Base-by-base conservation (phyloP, 2,888 invertebrate genomes). In the Plagodis pulveraria region DNA sequence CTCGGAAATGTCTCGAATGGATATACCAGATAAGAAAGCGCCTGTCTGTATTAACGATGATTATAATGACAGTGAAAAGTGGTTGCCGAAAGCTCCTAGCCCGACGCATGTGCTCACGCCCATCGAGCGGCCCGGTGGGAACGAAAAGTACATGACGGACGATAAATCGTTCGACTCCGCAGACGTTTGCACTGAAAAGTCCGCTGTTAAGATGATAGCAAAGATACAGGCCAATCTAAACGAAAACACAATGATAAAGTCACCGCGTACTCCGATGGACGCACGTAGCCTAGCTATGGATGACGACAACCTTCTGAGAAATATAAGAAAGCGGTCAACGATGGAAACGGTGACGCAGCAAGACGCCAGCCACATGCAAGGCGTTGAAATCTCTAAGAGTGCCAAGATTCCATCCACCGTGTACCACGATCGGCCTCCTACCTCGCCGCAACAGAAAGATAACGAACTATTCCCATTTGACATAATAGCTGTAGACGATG, bases 381-480 rank as follows among this genome's bases (percentile, higher is more conserved):
- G 87, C 35, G 88, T 91, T 1, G 91, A 91, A 70, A 91, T 91
- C 58, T 89, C 91, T 0, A 91, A 91, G 69, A 89, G 90, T 68
- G 90, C 91, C 38, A 91, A 91, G 73, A 91, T 91, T 77, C 90
- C 91, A n/a, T 88, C 89, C 5, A 72, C 84, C 7, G 78, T 77
- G 5, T 89, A 87, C 68, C 89, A 93, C 9, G 94, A 93, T 72
- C 93, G 95, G 53, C 95, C 95, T 0, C 95, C 96, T 79, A 96
- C 96, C 81, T 96, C 96, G 0, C 96, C 96, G 5, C 95, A 95
- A 64, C 94, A 94, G 41, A 94, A 94, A 71, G 94, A 94, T 33
- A 92, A 93, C 32, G 95, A 95, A 71, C 78, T 95, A 12, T 94
- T 95, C 67, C 95, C 95, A 62, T 94, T 95, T 70, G 95, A 94